phyloP scores from a whole-genome alignment of 2,113 vertebrate species.

The Chloroceryle aenea region DNA sequence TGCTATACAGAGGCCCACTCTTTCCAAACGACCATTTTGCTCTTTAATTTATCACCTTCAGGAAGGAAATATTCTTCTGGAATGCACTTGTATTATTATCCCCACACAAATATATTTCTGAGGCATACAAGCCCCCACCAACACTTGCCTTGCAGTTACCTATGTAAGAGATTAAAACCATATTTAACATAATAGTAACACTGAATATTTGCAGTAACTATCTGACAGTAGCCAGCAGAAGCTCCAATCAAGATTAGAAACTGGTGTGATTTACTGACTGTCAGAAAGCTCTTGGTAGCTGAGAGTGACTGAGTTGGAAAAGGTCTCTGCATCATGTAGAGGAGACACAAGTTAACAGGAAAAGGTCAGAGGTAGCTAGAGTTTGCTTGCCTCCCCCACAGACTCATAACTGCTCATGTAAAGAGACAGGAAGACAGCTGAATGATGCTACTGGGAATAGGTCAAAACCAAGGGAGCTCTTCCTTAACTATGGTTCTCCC shows the following conservation, averaged over 20 bases:
- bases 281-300: slow-evolving; percentile 1
- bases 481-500: neutral
- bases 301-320: neutral
- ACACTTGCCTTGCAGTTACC: neutral
- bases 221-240: slow-evolving; percentile 14
- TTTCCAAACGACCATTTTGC: neutral
- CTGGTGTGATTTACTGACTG: slow-evolving; percentile 19
- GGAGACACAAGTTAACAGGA: neutral
- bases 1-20: neutral
- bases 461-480: neutral
- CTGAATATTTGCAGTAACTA: neutral
- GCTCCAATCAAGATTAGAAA: neutral
- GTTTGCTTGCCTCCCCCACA: neutral
- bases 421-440: neutral
- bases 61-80: neutral
- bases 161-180: neutral
- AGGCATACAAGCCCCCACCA: neutral
- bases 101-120: neutral
- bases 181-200: neutral
- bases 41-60: neutral
- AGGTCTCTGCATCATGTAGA: neutral
- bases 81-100: neutral
- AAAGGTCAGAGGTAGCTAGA: slow-evolving; percentile 31
- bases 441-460: neutral
- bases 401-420: neutral